Percentiles rank a stretch among this genome's conserved stretches.
Evolutionary conservation across 2,113 vertebrate genomes (phyloP).

Genomic region (Aldabrachelys gigantea): DNA sequence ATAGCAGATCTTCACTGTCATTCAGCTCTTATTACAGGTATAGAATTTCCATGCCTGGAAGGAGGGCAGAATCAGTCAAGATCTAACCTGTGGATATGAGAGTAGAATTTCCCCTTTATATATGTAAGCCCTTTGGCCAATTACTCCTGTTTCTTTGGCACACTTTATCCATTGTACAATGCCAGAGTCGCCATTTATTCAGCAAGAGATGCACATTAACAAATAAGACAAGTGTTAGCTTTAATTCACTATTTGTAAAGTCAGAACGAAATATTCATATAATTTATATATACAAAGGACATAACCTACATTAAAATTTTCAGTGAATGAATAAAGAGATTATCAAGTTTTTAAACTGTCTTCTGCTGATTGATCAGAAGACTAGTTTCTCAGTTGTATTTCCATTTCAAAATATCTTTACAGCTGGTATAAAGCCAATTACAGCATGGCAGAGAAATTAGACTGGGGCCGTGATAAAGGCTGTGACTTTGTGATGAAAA

Average conservation of each 20-base stretch:
- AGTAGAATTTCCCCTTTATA: background rate
- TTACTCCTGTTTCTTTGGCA: no score
- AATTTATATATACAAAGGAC: background rate
- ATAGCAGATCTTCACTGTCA: background rate
- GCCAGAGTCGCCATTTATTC: background rate
- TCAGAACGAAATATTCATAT: background rate
- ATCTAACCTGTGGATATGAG: background rate
- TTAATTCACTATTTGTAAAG: background rate
- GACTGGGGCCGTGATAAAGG: constrained; percentile 95
- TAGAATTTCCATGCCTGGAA: background rate
- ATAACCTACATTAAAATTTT: no score
- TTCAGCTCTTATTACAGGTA: background rate
- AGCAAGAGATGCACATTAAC: background rate
- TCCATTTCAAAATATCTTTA: constrained; percentile 52
- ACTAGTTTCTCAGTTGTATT: background rate
- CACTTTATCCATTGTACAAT: background rate
- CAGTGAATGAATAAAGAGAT: no score
- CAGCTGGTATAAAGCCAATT: constrained; percentile 98
- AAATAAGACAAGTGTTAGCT: background rate
- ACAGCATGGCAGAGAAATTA: constrained; percentile 95
- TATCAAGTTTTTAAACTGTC: background rate
- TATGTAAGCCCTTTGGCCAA: background rate
- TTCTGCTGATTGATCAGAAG: background rate
- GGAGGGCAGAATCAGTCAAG: background rate
- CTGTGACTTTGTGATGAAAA: constrained; percentile 97